Conservation (phyloP, 2,113 vertebrate species). For the Pantherophis guttatus region DNA sequence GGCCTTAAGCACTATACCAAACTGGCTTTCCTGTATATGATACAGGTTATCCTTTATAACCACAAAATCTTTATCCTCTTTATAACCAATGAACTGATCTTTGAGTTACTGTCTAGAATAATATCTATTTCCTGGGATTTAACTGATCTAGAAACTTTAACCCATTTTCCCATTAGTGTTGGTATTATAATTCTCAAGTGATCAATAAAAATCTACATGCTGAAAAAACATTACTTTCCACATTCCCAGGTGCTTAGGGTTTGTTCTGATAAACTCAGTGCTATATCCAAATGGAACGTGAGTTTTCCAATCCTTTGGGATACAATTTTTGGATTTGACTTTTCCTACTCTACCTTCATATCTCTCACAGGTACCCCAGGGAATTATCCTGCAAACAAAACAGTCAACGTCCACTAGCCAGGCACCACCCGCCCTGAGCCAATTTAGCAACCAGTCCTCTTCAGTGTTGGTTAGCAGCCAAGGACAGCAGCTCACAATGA, state of each 20-base stretch:
- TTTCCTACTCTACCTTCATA: not conserved
- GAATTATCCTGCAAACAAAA: slow-evolving; percentile 75
- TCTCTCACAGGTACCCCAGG: slow-evolving; percentile 78
- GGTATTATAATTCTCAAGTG: not conserved
- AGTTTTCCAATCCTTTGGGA: not conserved
- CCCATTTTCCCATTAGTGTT: not conserved
- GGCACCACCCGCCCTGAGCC: slow-evolving; percentile 43
- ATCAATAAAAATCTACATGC: not conserved
- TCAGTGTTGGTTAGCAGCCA: slow-evolving; percentile 69
- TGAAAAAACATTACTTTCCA: not conserved
- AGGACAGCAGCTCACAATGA: slow-evolving; percentile 44
- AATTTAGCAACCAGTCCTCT: slow-evolving; percentile 56
- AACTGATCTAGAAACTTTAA: not conserved
- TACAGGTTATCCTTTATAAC: not conserved
- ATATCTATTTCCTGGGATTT: not conserved
- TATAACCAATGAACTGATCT: not conserved
- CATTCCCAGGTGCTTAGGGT: not conserved
- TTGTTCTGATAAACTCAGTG: not conserved
- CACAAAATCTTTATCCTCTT: not conserved
- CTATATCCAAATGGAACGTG: not conserved
- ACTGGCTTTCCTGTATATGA: not conserved
- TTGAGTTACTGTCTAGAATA: not conserved
- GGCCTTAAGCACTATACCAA: not conserved
- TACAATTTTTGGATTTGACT: not conserved
- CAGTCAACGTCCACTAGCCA: slow-evolving; percentile 51